These are phyloP conservation scores for Nymphalis polychloros DNA, from an alignment of 2,888 invertebrate genomes.

Conservation along the genomic window DNA sequence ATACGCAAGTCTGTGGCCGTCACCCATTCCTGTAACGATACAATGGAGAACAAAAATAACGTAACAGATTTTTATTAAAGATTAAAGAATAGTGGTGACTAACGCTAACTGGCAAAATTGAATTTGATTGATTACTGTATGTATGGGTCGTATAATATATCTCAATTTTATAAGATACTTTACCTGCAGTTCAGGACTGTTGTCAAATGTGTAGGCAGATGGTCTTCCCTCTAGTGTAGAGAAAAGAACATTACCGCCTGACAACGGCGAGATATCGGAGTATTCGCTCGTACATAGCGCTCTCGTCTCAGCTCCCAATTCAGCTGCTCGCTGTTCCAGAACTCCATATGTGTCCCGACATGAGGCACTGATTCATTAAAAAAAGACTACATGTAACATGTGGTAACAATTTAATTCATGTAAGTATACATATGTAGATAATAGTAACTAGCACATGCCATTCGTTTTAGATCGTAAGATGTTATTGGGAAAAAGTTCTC, in stretches of 20 bases:
- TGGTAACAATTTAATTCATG: background rate
- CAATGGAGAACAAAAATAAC: background rate
- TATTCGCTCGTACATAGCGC: slow-evolving; percentile 99
- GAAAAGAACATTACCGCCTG: slow-evolving; percentile 97
- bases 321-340: slow-evolving; percentile 87
- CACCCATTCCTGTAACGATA: slow-evolving; percentile 92
- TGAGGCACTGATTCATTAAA: slow-evolving; percentile 84
- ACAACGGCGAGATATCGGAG: slow-evolving; percentile 97
- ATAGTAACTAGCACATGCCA: background rate
- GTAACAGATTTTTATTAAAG: too few species aligned
- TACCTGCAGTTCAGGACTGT: slow-evolving; percentile 94
- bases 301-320: slow-evolving; percentile 91
- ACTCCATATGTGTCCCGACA: slow-evolving; percentile 95
- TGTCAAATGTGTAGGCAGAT: slow-evolving; percentile 95
- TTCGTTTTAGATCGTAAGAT: background rate
- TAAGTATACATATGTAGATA: background rate
- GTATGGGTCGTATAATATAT: too few species aligned
- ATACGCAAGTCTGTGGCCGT: slow-evolving; percentile 97
- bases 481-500: background rate
- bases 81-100: too few species aligned
- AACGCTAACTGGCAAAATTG: too few species aligned
- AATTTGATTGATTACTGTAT: too few species aligned
- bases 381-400: background rate
- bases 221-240: slow-evolving; percentile 97
- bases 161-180: too few species aligned